phyloP scores from a whole-genome alignment of 2,888 invertebrate species.

The Eupithecia subumbrata region DNA sequence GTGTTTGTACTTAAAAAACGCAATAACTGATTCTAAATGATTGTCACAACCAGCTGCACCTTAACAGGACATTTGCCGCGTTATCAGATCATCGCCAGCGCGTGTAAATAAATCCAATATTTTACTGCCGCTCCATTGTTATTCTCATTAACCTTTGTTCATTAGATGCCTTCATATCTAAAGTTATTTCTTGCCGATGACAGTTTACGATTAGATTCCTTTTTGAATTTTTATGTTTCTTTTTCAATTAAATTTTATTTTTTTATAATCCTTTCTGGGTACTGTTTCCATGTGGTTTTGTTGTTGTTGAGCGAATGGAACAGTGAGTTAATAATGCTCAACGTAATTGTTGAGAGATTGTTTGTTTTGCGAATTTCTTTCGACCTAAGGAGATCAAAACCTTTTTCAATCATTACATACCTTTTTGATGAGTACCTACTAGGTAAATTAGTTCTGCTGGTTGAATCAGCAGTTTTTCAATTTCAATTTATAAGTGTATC shows the following conservation, averaged over 20 bases:
- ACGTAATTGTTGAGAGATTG: neutral
- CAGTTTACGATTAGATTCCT: conserved; percentile 73
- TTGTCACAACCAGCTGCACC: conserved; percentile 50
- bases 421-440: neutral
- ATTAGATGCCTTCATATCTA: conserved; percentile 79
- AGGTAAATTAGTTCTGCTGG: neutral
- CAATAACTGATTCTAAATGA: neutral
- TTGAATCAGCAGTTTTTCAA: neutral
- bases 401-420: neutral
- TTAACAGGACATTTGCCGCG: conserved; percentile 69
- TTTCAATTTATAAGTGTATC: neutral
- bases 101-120: conserved; percentile 80
- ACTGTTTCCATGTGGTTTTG: conserved; percentile 38
- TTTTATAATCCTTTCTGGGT: conserved; percentile 54
- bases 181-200: conserved; percentile 76
- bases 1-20: no score
- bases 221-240: conserved; percentile 51
- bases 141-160: conserved; percentile 83
- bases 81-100: conserved; percentile 75
- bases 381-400: neutral
- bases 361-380: neutral
- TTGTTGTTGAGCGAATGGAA: neutral
- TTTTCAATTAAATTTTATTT: conserved; percentile 48
- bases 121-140: conserved; percentile 80
- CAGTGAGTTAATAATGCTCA: neutral